Evolutionary conservation across 1,140 invertebrate genomes (phyloP), one percentile per base, ranked within the genome.

Genomic region (Zaprionus inermis): DNA sequence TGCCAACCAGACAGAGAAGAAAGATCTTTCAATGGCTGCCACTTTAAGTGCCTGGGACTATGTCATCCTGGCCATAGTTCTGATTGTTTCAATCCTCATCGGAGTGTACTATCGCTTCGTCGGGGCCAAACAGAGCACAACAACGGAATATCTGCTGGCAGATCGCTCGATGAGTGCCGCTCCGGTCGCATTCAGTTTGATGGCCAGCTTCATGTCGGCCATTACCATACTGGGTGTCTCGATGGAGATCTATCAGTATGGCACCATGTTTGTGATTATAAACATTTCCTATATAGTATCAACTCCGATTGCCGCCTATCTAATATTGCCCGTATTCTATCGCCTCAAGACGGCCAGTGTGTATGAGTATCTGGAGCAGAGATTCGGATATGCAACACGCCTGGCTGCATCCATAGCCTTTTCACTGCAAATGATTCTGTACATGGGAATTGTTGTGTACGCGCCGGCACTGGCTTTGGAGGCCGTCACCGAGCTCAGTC

Each of bases 131-230:
- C 97, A 98, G 91, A 97, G 96, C 93, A 98, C 97, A 1, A 95
- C 95, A 36, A 94, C 76, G 22, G 91, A 91, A 32, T 92, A 79
- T 64, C 59, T 92, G 3, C 65, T 92, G 28, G 92, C 91, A 0
- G 82, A 86, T 44, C 81, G 91, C 2, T 79, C 76, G 0, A 92
- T 92, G 88, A 64, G 76, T 16, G 93, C 97, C 57, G 84, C 94
- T 1, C 97, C 97, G 0, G 97, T 98, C 0, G 96, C 96, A 2
- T 96, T 98, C 66, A 97, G 96, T 14, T 92, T 98, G 1, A 97
- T 98, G 95, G 97, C 98, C 9, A 98, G 97, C 44, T 98, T 99
- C 86, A 98, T 99, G 96, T 98, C 97, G 0, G 97, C 98, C 11
- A 95, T 98, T 18, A 98, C 97, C 1, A 92, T 99, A 44, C 93